These are phyloP conservation scores for Agrotis puta DNA, from an alignment of 2,888 invertebrate species.

Conservation along the genomic window DNA sequence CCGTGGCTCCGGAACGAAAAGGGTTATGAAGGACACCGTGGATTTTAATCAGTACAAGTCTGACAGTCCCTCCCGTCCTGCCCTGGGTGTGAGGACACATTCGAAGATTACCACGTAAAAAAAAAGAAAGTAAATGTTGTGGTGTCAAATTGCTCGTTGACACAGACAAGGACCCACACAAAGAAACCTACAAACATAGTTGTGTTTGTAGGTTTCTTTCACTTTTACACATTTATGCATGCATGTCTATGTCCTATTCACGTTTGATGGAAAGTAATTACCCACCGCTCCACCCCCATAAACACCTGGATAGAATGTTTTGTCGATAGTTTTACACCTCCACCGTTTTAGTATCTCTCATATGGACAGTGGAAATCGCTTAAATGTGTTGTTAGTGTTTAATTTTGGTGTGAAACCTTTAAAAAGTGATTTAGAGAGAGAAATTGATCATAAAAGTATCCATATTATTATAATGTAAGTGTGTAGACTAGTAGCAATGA, in stretches of 20 bases:
- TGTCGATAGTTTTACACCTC: slow-evolving; percentile 87
- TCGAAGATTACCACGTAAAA: too few species aligned
- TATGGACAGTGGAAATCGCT: slow-evolving; percentile 57
- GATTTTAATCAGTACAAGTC: too few species aligned
- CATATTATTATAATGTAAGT: not conserved
- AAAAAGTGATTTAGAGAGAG: not conserved
- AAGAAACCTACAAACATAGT: slow-evolving; percentile 9
- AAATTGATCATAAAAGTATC: slow-evolving; percentile 5
- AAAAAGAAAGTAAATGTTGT: not conserved
- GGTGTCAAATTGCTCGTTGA: not conserved
- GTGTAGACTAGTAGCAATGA: slow-evolving; percentile 46
- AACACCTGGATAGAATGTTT: slow-evolving; percentile 79
- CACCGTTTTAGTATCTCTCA: slow-evolving; percentile 66
- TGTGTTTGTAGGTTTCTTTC: too few species aligned
- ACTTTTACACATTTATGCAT: slow-evolving; percentile 51
- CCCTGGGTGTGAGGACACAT: too few species aligned
- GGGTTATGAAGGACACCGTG: too few species aligned
- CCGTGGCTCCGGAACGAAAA: too few species aligned
- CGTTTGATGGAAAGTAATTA: slow-evolving; percentile 68
- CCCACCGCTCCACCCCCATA: slow-evolving; percentile 63
- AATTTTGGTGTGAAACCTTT: not conserved
- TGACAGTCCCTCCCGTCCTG: too few species aligned
- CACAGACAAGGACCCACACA: not conserved
- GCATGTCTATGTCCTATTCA: slow-evolving; percentile 64
- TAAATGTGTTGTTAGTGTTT: slow-evolving; percentile 19